phyloP scores from a whole-genome alignment of 2,797 vertebrate genomes.

The Anomalospiza imberbis region DNA sequence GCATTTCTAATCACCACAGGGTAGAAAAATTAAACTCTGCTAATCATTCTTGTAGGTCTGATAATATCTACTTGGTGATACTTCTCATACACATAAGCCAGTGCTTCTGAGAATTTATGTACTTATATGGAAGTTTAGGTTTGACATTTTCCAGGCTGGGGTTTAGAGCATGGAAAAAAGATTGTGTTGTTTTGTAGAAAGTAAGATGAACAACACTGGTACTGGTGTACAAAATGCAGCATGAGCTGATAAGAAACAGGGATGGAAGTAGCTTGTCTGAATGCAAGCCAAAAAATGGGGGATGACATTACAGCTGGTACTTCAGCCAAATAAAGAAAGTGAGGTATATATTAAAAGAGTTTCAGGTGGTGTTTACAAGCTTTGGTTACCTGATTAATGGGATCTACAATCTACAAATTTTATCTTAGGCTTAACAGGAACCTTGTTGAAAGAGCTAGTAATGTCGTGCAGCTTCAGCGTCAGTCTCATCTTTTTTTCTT shows the following conservation, averaged over 20 bases:
- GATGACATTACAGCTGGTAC: neutral
- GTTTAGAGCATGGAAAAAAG: neutral
- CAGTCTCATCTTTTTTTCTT: neutral
- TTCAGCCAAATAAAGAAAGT: neutral
- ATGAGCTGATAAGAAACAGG: neutral
- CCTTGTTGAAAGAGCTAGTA: neutral
- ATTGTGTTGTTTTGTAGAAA: neutral
- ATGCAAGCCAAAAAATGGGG: neutral
- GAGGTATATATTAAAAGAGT: neutral
- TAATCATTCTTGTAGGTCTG: neutral
- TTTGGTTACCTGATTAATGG: neutral
- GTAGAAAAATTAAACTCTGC: neutral
- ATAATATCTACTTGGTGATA: neutral
- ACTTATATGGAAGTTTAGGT: neutral
- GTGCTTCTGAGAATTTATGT: neutral
- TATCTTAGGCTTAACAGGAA: neutral
- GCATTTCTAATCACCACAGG: neutral
- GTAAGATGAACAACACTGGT: neutral
- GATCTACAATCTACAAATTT: neutral
- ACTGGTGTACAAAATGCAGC: neutral
- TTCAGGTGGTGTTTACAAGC: neutral
- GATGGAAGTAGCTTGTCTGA: conserved; percentile 2
- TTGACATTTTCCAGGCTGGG: neutral
- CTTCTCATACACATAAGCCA: neutral
- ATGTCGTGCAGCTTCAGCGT: neutral